Percentiles rank a stretch among this genome's conserved stretches.
These are phyloP conservation scores for Sarcophilus harrisii DNA, from an alignment of 2,797 vertebrate species.

Conservation along the genomic window DNA sequence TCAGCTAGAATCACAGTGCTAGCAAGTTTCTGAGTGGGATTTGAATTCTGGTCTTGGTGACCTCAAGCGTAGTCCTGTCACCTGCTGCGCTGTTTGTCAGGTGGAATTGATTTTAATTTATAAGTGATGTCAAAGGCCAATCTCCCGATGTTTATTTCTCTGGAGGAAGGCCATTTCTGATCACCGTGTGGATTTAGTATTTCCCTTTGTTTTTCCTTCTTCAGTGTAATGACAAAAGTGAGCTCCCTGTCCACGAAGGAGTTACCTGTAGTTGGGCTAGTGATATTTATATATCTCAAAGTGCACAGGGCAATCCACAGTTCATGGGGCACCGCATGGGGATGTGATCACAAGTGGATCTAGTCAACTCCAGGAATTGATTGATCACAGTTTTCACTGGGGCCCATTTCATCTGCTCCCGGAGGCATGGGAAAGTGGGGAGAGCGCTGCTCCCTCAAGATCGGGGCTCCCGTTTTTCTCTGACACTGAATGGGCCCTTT, in stretches of 20 bases:
- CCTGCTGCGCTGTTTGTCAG: background rate
- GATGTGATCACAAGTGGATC: background rate
- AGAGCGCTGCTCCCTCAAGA: background rate
- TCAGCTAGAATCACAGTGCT: background rate
- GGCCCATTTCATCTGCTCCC: background rate
- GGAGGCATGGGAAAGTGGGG: background rate
- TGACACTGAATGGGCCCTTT: background rate
- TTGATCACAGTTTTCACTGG: background rate
- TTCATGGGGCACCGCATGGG: background rate
- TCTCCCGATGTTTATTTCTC: background rate
- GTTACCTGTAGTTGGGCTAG: background rate
- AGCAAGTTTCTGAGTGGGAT: background rate
- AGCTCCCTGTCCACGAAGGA: background rate
- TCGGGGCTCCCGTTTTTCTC: background rate
- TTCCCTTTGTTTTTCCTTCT: background rate
- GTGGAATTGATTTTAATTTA: background rate
- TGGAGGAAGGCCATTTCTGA: background rate
- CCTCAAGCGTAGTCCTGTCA: background rate
- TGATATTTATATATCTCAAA: background rate
- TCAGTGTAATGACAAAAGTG: background rate
- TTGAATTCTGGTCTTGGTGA: background rate
- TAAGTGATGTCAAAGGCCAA: background rate
- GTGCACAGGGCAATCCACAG: background rate
- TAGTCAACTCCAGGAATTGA: background rate
- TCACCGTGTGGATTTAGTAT: background rate